phyloP scores from a whole-genome alignment of 2,888 invertebrate genomes.

The Caenorhabditis parvicauda region DNA sequence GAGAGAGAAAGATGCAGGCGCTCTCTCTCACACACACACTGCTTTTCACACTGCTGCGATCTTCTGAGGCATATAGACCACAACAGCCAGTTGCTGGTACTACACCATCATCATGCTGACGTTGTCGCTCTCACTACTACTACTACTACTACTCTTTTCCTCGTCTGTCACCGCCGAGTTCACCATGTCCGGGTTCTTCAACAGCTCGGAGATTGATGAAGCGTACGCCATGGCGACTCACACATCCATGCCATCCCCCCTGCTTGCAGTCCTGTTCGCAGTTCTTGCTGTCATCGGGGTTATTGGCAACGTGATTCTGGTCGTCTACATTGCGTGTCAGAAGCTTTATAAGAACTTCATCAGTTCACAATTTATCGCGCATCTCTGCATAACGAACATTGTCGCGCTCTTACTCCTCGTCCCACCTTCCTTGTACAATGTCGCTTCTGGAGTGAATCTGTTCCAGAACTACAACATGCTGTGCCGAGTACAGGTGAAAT shows the following conservation, averaged over 20 bases:
- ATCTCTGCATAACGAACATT: constrained; percentile 59
- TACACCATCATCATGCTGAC: no score
- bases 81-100: no score
- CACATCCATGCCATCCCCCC: constrained; percentile 29
- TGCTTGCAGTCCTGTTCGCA: constrained; percentile 27
- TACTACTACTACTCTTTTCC: no score
- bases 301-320: constrained; percentile 47
- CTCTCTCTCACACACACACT: no score
- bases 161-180: not conserved
- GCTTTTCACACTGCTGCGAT: no score
- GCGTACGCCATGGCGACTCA: constrained; percentile 32
- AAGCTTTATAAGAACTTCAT: constrained; percentile 61
- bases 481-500: constrained; percentile 56
- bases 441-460: constrained; percentile 51
- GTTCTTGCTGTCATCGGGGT: constrained; percentile 38
- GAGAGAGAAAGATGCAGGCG: no score
- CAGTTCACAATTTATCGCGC: constrained; percentile 61
- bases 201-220: constrained; percentile 33
- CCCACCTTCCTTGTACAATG: constrained; percentile 53
- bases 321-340: constrained; percentile 53
- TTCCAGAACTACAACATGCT: constrained; percentile 47
- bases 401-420: constrained; percentile 46
- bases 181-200: constrained; percentile 25
- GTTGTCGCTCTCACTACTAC: no score
- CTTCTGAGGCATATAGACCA: no score